Evolutionary conservation across 2,797 vertebrate genomes (phyloP).

Genomic region (Picus viridis): DNA sequence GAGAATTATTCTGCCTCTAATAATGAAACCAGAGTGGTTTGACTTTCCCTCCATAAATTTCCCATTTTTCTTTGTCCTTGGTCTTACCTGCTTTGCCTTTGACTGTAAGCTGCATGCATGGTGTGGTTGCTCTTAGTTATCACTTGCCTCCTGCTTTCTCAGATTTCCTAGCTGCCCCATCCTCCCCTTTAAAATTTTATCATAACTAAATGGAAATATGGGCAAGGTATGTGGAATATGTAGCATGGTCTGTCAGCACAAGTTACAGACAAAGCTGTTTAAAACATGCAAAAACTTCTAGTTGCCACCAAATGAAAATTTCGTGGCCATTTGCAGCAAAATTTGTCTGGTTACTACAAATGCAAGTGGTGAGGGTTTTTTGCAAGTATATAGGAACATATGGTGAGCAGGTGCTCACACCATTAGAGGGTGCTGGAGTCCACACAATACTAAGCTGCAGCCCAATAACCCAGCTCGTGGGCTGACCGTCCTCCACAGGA

Average conservation of each 20-base stretch:
- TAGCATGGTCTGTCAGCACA: background rate
- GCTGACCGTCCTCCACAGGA: fast-evolving
- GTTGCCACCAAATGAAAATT: background rate
- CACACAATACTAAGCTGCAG: background rate
- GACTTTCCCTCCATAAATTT: background rate
- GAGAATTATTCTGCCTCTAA: background rate
- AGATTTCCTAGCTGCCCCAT: background rate
- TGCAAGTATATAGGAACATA: fast-evolving
- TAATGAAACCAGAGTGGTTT: background rate
- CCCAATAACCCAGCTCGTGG: background rate
- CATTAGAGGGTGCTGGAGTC: conserved; percentile 65
- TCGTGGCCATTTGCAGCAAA: background rate
- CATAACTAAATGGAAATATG: fast-evolving
- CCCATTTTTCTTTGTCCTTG: background rate
- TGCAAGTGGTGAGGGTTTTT: no score
- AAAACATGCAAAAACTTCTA: background rate
- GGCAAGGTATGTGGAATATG: background rate
- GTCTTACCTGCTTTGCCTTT: background rate
- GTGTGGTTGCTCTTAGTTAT: background rate
- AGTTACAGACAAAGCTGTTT: background rate
- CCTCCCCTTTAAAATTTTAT: background rate
- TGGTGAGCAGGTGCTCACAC: background rate
- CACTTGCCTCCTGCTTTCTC: background rate
- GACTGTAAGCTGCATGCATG: background rate
- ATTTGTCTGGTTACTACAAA: background rate